These are phyloP conservation scores for Gallinago undulata DNA, from an alignment of 2,113 vertebrate species.

Conservation along the genomic window DNA sequence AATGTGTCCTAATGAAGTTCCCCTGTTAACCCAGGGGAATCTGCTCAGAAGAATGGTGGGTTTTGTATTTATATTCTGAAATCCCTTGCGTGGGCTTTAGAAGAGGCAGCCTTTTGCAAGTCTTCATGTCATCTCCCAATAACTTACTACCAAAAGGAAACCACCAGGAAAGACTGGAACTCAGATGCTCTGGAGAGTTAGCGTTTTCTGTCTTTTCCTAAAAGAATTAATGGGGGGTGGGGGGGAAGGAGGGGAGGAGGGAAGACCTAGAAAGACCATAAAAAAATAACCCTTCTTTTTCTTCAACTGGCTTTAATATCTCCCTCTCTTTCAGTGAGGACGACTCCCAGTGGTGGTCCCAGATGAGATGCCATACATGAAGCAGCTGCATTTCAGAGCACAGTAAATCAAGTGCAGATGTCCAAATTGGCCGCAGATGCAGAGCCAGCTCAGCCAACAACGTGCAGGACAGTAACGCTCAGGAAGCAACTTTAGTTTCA, in stretches of 20 bases:
- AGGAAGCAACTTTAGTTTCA: slow-evolving; percentile 51
- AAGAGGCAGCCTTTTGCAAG: background rate
- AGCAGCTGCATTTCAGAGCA: background rate
- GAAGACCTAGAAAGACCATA: background rate
- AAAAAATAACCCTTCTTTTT: background rate
- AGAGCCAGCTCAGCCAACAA: background rate
- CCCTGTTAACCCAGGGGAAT: background rate
- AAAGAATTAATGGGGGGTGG: background rate
- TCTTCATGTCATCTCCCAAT: background rate
- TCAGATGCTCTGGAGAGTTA: background rate
- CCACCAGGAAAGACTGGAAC: background rate
- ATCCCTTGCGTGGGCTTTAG: background rate
- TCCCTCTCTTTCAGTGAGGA: background rate
- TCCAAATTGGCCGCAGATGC: background rate
- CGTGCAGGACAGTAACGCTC: background rate
- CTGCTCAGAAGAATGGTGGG: background rate
- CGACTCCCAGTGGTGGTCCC: background rate
- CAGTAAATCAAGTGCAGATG: background rate
- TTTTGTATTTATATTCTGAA: background rate
- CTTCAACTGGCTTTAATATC: slow-evolving; percentile 11
- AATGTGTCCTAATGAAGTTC: background rate
- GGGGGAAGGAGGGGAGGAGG: no score
- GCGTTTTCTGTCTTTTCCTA: background rate
- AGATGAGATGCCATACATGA: background rate
- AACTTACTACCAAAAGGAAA: background rate